Evolutionary conservation across 1,140 invertebrate genomes (phyloP).

Genomic region (Eueides isabella): DNA sequence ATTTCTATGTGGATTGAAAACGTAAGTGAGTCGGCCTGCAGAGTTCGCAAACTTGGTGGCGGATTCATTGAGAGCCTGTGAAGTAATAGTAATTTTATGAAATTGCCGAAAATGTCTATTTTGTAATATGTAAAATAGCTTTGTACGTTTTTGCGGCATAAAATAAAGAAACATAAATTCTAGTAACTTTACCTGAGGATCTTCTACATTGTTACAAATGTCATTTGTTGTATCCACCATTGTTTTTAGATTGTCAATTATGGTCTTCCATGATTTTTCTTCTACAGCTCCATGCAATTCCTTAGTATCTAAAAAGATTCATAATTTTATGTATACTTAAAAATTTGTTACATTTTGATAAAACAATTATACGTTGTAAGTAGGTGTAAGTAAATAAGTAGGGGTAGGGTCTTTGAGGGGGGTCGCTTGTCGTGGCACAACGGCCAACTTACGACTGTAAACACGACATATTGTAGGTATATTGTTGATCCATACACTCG

Average conservation of each 20-base stretch:
- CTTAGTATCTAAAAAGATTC: constrained; percentile 17
- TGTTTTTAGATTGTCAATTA: constrained; percentile 19
- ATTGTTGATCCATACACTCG: too few species aligned
- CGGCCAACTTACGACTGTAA: too few species aligned
- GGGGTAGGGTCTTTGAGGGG: too few species aligned
- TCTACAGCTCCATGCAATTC: constrained; percentile 17
- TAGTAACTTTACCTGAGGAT: constrained; percentile 20
- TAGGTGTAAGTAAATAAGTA: too few species aligned
- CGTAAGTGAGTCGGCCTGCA: constrained; percentile 35
- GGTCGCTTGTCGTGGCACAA: too few species aligned
- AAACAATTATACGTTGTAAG: too few species aligned
- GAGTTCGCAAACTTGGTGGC: constrained; percentile 32
- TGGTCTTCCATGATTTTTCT: constrained; percentile 22
- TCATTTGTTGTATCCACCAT: constrained; percentile 24
- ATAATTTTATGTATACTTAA: neutral
- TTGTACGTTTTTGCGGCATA: too few species aligned
- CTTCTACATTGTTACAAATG: constrained; percentile 15
- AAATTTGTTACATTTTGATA: too few species aligned
- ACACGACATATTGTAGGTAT: too few species aligned
- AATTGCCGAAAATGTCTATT: too few species aligned
- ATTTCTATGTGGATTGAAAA: constrained; percentile 36
- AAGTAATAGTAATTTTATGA: neutral
- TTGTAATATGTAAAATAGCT: too few species aligned
- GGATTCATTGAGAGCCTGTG: constrained; percentile 40
- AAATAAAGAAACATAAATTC: too few species aligned